Evolutionary conservation across 2,113 vertebrate genomes (phyloP).

Genomic region (Prunella fulvescens): DNA sequence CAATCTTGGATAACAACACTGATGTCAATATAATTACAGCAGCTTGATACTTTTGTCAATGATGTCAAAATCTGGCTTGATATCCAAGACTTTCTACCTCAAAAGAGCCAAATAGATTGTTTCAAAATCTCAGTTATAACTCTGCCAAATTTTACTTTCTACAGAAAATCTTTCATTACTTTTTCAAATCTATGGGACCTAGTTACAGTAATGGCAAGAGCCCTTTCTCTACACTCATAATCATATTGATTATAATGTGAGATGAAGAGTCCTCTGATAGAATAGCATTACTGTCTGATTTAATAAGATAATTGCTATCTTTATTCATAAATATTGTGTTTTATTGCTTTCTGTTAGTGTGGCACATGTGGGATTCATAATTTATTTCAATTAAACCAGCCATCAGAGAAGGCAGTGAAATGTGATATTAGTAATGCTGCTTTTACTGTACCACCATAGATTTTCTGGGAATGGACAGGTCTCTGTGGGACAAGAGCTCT

Average conservation of each 20-base stretch:
- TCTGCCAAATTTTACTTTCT: background rate
- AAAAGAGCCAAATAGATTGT: background rate
- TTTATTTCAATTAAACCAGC: slow-evolving; percentile 60
- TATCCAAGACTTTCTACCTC: background rate
- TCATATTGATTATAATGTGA: slow-evolving; percentile 43
- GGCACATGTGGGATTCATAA: slow-evolving; percentile 55
- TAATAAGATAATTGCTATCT: slow-evolving; percentile 66
- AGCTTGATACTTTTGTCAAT: background rate
- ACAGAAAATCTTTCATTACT: background rate
- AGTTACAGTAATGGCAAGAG: background rate
- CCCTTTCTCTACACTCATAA: slow-evolving; percentile 29
- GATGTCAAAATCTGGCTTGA: background rate
- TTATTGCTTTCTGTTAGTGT: slow-evolving; percentile 53
- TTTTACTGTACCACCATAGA: background rate
- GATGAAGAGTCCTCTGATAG: slow-evolving; percentile 38
- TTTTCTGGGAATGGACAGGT: background rate
- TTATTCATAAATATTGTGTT: slow-evolving; percentile 63
- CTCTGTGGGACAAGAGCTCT: background rate
- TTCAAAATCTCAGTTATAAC: background rate
- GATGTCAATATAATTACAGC: background rate
- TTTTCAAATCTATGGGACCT: background rate
- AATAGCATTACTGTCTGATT: slow-evolving; percentile 48
- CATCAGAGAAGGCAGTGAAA: slow-evolving; percentile 27
- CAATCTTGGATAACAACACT: background rate
- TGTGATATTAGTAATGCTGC: background rate